A percentile compares a stretch with the other conserved stretches of the same genome.
Conservation (phyloP, 1,140 invertebrate species). For the Protaetia brevitarsis region DNA sequence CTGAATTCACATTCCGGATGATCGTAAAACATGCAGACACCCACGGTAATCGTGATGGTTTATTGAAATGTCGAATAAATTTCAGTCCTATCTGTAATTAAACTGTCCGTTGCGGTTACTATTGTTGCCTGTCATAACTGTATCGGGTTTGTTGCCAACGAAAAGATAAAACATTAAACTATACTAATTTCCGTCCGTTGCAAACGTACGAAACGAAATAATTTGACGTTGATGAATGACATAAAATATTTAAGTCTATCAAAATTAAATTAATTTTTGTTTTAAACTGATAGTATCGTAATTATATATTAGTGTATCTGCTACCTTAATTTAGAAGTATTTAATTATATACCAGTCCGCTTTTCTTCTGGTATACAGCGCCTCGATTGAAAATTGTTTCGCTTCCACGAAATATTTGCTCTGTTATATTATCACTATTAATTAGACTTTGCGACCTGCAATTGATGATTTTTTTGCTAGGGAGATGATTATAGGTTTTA, state of each 20-base stretch:
- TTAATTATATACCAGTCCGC: not conserved
- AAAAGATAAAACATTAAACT: conserved; percentile 12
- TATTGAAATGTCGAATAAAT: conserved; percentile 18
- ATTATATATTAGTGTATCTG: conserved; percentile 10
- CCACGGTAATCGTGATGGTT: conserved; percentile 25
- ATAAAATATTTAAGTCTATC: conserved; percentile 11
- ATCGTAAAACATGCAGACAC: conserved; percentile 21
- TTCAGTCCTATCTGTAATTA: conserved; percentile 15
- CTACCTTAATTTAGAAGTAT: not conserved
- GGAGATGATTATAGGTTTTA: not conserved
- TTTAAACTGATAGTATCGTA: not conserved
- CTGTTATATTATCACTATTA: not conserved
- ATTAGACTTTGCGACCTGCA: not conserved
- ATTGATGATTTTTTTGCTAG: not conserved
- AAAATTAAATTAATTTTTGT: conserved; percentile 15
- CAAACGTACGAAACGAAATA: conserved; percentile 1
- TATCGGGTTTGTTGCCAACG: not conserved
- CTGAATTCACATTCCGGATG: conserved; percentile 25
- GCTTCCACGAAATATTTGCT: conserved; percentile 1
- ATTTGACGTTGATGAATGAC: conserved; percentile 18
- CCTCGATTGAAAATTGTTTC: not conserved
- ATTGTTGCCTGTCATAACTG: conserved; percentile 16
- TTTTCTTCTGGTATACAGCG: not conserved
- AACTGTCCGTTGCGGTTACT: conserved; percentile 3
- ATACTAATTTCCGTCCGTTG: not conserved